Conservation (phyloP, 1,140 invertebrate species). For the Helicorthomorpha holstii region DNA sequence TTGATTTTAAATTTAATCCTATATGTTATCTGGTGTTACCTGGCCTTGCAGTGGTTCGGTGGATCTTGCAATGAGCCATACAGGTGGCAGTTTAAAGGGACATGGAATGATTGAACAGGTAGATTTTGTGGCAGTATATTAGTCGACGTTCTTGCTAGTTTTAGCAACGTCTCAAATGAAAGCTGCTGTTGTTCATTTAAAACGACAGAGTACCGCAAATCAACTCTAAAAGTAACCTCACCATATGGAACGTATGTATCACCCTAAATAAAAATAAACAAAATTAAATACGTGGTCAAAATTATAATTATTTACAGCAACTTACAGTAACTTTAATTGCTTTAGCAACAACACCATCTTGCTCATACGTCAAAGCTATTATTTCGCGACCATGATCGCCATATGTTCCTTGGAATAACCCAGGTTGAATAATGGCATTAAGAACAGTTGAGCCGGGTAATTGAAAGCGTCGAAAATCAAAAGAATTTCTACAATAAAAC, state of each 20-base stretch:
- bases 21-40: conserved; percentile 4
- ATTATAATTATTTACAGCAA: background rate
- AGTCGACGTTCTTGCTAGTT: conserved; percentile 11
- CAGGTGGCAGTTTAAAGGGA: conserved; percentile 12
- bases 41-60: conserved; percentile 9
- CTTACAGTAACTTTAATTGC: conserved; percentile 13
- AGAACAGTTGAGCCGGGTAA: background rate
- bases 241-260: conserved; percentile 21
- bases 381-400: conserved; percentile 15
- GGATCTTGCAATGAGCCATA: conserved; percentile 2
- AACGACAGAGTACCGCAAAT: conserved; percentile 16
- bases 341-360: conserved; percentile 7
- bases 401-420: conserved; percentile 17
- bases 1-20: background rate
- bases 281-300: background rate
- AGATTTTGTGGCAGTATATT: conserved; percentile 4
- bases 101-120: conserved; percentile 14
- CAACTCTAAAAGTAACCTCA: conserved; percentile 17
- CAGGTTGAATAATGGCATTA: conserved; percentile 12
- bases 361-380: conserved; percentile 12
- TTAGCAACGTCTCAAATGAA: conserved; percentile 8
- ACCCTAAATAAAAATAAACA: conserved; percentile 13
- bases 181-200: conserved; percentile 16
- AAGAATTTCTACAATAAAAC: conserved; percentile 1
- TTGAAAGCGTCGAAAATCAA: background rate